A percentile compares a stretch with the other conserved stretches of the same genome.
phyloP scores from a whole-genome alignment of 2,113 vertebrate genomes.

The Girardinichthys multiradiatus region DNA sequence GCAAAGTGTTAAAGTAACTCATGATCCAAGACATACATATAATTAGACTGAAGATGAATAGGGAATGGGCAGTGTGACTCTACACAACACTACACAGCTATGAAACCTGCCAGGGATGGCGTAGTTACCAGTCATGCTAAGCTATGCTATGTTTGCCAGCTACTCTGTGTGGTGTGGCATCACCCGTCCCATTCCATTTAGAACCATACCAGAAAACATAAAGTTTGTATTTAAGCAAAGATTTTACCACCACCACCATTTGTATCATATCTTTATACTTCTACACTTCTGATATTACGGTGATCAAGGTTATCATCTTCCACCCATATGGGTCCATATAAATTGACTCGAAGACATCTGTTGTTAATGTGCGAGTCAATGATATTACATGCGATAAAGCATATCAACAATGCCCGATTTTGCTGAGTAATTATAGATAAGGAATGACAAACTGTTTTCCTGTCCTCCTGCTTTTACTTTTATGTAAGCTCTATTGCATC shows the following conservation, averaged over 20 bases:
- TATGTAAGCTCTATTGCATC: not conserved
- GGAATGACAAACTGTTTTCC: not conserved
- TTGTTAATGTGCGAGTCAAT: conserved; percentile 3
- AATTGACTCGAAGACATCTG: conserved; percentile 2
- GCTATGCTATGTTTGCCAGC: not conserved
- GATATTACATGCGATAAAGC: not conserved
- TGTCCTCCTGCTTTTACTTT: not conserved
- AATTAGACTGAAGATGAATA: not conserved
- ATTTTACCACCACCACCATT: not conserved
- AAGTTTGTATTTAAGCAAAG: not conserved
- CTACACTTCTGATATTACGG: conserved; percentile 2
- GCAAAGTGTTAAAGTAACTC: not conserved
- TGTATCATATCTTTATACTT: conserved; percentile 3
- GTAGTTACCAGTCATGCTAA: not conserved
- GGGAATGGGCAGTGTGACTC: not conserved
- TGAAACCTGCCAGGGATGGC: not conserved
- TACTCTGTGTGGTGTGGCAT: not conserved
- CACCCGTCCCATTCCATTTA: not conserved
- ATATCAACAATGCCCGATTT: not conserved
- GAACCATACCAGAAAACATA: not conserved
- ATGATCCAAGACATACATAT: not conserved
- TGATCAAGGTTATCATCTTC: conserved; percentile 29
- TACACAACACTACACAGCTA: not conserved
- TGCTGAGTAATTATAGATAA: conserved; percentile 9
- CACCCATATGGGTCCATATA: not conserved